Base-by-base conservation (phyloP, 1,140 invertebrate species). In the Caenorhabditis brenneri region DNA sequence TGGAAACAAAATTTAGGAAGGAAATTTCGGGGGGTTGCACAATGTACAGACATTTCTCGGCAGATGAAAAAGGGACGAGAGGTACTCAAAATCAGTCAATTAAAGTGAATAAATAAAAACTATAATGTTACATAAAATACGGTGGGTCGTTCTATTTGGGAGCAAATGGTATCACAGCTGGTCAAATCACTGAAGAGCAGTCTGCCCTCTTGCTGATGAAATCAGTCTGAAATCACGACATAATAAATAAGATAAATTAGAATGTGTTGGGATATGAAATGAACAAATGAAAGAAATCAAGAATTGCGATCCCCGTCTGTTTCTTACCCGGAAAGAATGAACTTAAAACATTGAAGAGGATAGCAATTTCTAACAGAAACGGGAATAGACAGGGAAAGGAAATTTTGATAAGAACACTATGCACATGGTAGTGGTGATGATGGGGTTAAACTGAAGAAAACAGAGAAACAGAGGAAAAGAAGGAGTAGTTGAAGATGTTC, bases 1-100 rank as follows among this genome's bases (percentile, higher is more conserved):
- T 27, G 12, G 27, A 5, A 55, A n/a, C 22, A 27, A 27, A 27
- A 51, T 51, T 51, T 27, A 19, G 22, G 31, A n/a, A 15, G 15
- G 7, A 65, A 22, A n/a, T n/a, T n/a, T n/a, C n/a, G 3, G 15
- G 31, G 31, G 58, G n/a, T 65, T 65, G 65, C 65, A 74, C 65
- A 74, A 74, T 74, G n/a, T 74, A 74, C 65, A 74, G 36, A 74
- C 22, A 74, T 24, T 19, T 65, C 58, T 65, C 58, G 15, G 31
- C 31, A 9, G 10, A 10, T 10, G 31, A 19, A 24, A 65, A n/a
- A n/a, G n/a, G 16, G 19, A 24, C 15, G 19, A 1, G 19, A 42
- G 36, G 12, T 42, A 19, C 36, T 42, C 65, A 74, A 74, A 42
- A 24, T 74, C n/a, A 10, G n/a, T 24, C 36, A 74, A 42, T 36